phyloP scores from a whole-genome alignment of 1,140 invertebrate species.

The Atta cephalotes region DNA sequence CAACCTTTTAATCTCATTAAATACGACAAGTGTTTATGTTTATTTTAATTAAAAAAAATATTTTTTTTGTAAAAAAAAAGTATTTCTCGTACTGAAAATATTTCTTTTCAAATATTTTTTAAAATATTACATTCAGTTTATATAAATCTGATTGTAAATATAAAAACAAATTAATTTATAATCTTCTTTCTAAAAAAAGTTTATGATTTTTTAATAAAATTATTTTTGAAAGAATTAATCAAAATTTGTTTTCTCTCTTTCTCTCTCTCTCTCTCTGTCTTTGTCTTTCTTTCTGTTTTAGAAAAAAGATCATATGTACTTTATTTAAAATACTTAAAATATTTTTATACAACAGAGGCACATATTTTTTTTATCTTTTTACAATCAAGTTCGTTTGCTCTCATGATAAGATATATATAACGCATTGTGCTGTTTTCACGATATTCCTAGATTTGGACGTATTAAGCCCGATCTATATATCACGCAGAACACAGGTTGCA shows the following conservation, averaged over 20 bases:
- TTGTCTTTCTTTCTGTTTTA: not conserved
- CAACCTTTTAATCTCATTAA: slow-evolving; percentile 23
- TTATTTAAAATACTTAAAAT: not conserved
- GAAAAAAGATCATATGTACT: not conserved
- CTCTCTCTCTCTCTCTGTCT: not conserved
- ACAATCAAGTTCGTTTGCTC: not conserved
- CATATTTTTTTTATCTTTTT: slow-evolving; percentile 1
- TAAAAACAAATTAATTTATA: not conserved
- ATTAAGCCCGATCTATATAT: not conserved
- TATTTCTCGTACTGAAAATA: not conserved
- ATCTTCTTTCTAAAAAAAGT: not conserved
- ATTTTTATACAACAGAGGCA: not conserved
- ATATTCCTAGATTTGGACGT: slow-evolving; percentile 15
- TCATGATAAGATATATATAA: slow-evolving; percentile 20
- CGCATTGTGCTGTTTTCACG: slow-evolving; percentile 18
- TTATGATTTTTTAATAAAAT: not conserved
- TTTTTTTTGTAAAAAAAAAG: not conserved
- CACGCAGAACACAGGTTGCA: too few species aligned
- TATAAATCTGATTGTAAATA: slow-evolving; percentile 6
- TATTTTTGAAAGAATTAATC: not conserved
- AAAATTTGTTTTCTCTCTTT: not conserved
- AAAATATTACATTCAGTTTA: not conserved
- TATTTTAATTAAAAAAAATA: slow-evolving; percentile 22
- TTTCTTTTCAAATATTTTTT: not conserved
- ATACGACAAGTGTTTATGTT: not conserved